phyloP scores from a whole-genome alignment of 2,888 invertebrate species.

The Gisinianus flammeolus region DNA sequence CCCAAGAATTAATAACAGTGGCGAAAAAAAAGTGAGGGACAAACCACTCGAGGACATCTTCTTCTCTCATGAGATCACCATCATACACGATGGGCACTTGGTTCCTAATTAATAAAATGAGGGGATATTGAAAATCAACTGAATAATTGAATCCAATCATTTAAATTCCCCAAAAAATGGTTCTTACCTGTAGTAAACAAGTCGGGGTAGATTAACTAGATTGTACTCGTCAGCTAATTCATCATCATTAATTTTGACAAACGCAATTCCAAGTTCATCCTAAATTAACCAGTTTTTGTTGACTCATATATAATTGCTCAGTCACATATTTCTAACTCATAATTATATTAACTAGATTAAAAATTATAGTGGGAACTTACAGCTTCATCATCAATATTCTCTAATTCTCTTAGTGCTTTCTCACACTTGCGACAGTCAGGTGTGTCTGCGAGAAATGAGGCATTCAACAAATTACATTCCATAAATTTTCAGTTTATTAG shows the following conservation, averaged over 20 bases:
- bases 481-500: not conserved
- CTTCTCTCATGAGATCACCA: slow-evolving; percentile 87
- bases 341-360: no score
- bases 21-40: no score
- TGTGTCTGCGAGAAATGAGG: no score
- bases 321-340: no score
- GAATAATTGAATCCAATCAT: not conserved
- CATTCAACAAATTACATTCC: not conserved
- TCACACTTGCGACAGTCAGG: slow-evolving; percentile 91
- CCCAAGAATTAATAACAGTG: no score
- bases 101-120: slow-evolving; percentile 67
- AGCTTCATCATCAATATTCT: slow-evolving; percentile 87
- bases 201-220: slow-evolving; percentile 77
- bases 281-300: no score
- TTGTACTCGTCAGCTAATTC: slow-evolving; percentile 90
- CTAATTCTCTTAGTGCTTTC: slow-evolving; percentile 86
- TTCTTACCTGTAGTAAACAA: slow-evolving; percentile 76
- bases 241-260: slow-evolving; percentile 93
- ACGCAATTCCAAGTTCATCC: slow-evolving; percentile 91
- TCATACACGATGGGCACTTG: slow-evolving; percentile 94
- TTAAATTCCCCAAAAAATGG: not conserved
- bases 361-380: no score
- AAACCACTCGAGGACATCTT: slow-evolving; percentile 93
- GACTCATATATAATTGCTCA: no score
- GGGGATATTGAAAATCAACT: not conserved